Base-by-base conservation (phyloP, 2,113 vertebrate species). In the Gnathonemus longibarbis region DNA sequence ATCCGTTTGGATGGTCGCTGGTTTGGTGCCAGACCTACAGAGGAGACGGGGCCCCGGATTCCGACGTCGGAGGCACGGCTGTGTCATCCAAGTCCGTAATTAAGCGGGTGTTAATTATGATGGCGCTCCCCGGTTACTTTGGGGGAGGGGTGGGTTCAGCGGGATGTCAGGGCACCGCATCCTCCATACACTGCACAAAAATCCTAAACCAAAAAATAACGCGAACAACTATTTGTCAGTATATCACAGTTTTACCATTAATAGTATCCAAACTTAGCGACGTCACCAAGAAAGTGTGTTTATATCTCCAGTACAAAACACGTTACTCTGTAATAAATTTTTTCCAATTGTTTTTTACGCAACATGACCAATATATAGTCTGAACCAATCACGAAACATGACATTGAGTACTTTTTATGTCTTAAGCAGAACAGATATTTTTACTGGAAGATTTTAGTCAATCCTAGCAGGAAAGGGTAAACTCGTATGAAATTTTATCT, bases 91-190 rank as follows among this genome's bases (percentile, higher is more conserved):
- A 89, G 80, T 58, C 31, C 52, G 56, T 89, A 89, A 89, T 89
- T 89, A 89, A 84, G 89, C 77, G 62, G 89, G 52, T 89, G 89
- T 56, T 85, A 89, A 89, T 89, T 84, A 84, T 62, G 80, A 85
- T 42, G 39, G n/a, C 52, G 53, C 80, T 53, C 70, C 31, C 77
- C 42, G n/a, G 80, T 89, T 74, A 39, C 74, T 42, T 35, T 13
- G 50, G 31, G 31, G 66, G 66, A 19, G 77, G 77, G 19, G 19
- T 17, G 24, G 27, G 46, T 80, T 89, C 35, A 39, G 77, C 21
- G 42, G 49, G 49, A 45, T 31, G 49, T 21, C 88, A 46, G 49
- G 19, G 27, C 24, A 39, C 89, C 31, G 89, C 5, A 5, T 35
- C 11, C 50, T 39, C 19, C 35, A 83, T 70, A 62, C 89, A 62